phyloP scores from a whole-genome alignment of 2,888 invertebrate genomes.

The Brachypalpus laphriformis region DNA sequence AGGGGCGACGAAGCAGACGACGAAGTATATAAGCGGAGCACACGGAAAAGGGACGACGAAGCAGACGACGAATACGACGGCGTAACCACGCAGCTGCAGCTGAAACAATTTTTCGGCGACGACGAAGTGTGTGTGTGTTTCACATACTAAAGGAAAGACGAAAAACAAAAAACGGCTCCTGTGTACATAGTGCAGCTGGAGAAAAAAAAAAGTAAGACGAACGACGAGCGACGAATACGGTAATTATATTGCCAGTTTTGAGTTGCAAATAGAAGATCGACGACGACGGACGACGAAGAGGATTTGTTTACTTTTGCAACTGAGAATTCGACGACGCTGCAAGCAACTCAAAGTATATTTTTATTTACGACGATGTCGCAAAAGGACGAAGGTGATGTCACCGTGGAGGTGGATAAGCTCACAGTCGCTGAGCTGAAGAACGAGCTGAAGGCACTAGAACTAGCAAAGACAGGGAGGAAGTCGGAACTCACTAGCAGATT shows the following conservation, averaged over 20 bases:
- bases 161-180: too few relatives aligned
- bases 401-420: slow-evolving; percentile 7
- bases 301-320: too few relatives aligned
- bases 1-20: slow-evolving; percentile 3
- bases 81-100: background rate
- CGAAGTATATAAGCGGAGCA: background rate
- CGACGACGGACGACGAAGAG: too few relatives aligned
- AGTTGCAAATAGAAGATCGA: too few relatives aligned
- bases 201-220: background rate
- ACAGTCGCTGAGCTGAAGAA: background rate
- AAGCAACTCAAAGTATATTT: background rate
- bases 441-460: background rate
- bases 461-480: slow-evolving; percentile 11
- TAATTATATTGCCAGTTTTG: too few relatives aligned
- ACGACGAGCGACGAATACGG: too few relatives aligned
- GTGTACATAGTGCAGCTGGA: too few relatives aligned
- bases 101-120: background rate
- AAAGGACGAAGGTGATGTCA: background rate
- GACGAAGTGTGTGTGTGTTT: background rate
- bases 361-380: background rate
- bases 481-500: slow-evolving; percentile 2
- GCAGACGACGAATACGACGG: background rate
- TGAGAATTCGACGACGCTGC: too few relatives aligned
- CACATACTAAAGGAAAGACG: background rate
- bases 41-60: slow-evolving; percentile 9